These are phyloP conservation scores for Opisthograptis luteolata DNA, from an alignment of 2,888 invertebrate genomes.

Conservation along the genomic window DNA sequence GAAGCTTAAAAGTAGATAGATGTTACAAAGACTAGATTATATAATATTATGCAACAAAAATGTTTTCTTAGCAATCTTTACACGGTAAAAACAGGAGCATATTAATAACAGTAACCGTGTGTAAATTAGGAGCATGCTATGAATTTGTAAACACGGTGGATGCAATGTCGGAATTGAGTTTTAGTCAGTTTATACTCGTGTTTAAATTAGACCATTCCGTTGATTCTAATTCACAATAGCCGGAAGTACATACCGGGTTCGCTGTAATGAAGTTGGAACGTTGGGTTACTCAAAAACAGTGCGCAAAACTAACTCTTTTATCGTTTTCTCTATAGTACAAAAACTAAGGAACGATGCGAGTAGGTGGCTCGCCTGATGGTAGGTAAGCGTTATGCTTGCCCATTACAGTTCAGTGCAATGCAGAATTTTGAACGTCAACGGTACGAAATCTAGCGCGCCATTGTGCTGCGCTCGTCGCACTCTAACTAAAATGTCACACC, in stretches of 20 bases:
- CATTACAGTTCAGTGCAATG: too few relatives aligned
- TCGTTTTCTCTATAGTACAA: constrained; percentile 16
- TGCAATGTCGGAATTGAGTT: constrained; percentile 15
- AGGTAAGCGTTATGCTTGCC: too few relatives aligned
- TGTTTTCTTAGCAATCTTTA: constrained; percentile 3
- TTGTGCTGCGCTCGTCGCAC: too few relatives aligned
- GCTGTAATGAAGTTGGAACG: constrained; percentile 47
- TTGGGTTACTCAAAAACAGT: constrained; percentile 27
- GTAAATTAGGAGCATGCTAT: constrained; percentile 19
- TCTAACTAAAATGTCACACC: too few relatives aligned
- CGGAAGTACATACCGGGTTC: constrained; percentile 57
- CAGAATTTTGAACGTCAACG: too few relatives aligned
- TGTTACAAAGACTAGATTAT: too few relatives aligned
- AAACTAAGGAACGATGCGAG: too few relatives aligned
- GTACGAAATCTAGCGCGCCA: too few relatives aligned
- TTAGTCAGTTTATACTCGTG: constrained; percentile 28
- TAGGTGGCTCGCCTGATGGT: too few relatives aligned
- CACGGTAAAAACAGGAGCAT: constrained; percentile 6
- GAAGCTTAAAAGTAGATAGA: too few relatives aligned
- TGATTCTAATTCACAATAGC: constrained; percentile 52
- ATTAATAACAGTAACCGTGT: constrained; percentile 6
- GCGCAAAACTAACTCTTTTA: constrained; percentile 19
- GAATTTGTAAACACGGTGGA: constrained; percentile 1
- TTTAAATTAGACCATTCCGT: constrained; percentile 35
- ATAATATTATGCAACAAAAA: neutral